Conservation (phyloP, 2,888 invertebrate species). For the Lottia gigantea region DNA sequence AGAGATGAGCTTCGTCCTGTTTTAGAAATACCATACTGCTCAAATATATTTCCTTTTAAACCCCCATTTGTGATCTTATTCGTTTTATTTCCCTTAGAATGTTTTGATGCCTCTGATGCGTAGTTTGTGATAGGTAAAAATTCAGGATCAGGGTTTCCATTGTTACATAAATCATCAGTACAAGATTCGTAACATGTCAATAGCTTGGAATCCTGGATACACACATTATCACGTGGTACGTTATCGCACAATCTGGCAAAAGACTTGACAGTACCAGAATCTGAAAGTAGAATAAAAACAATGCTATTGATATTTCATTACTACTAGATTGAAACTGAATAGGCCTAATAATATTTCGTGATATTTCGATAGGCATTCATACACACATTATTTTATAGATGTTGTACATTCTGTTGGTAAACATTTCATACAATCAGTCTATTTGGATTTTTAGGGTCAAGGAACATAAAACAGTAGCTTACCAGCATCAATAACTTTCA, state of each 20-base stretch:
- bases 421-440: neutral
- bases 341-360: no score
- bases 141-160: slow-evolving; percentile 33
- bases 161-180: slow-evolving; percentile 34
- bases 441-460: no score
- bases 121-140: slow-evolving; percentile 26
- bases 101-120: slow-evolving; percentile 12
- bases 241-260: slow-evolving; percentile 40
- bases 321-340: no score
- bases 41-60: neutral
- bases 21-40: neutral
- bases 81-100: neutral
- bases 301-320: no score
- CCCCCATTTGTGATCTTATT: neutral
- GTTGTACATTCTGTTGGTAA: no score
- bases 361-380: no score
- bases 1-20: neutral
- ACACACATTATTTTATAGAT: no score
- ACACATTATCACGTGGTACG: slow-evolving; percentile 34
- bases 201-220: slow-evolving; percentile 31
- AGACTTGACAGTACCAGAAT: slow-evolving; percentile 29
- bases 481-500: slow-evolving; percentile 39
- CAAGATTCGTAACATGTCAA: slow-evolving; percentile 40
- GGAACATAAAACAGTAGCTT: neutral
- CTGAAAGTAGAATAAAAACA: slow-evolving; percentile 20